Conservation (phyloP, 2,113 vertebrate genomes). For the Brachyhypopomus occidentalis region DNA sequence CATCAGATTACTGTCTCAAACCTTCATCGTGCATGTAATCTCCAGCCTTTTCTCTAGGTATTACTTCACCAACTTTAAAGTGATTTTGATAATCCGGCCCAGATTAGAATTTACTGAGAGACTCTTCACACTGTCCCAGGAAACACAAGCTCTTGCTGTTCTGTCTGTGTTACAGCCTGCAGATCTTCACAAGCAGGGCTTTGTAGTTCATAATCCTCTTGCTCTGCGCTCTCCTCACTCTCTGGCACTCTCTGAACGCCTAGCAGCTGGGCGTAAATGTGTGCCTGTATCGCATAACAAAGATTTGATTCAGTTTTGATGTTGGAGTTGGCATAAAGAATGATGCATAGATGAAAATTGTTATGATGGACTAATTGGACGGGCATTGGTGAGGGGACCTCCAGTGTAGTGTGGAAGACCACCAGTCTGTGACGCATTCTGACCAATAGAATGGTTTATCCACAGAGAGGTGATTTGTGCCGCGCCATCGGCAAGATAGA, state of each 20-base stretch:
- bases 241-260: constrained; percentile 48
- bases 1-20: background rate
- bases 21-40: background rate
- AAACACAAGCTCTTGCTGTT: constrained; percentile 33
- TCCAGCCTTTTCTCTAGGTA: background rate
- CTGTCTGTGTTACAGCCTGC: constrained; percentile 20
- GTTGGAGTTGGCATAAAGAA: constrained; percentile 42
- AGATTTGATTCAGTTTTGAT: constrained; percentile 45
- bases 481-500: too few relatives aligned
- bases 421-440: background rate
- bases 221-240: constrained; percentile 26
- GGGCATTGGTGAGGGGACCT: constrained; percentile 12
- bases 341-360: constrained; percentile 27
- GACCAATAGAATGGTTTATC: background rate
- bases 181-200: constrained; percentile 42
- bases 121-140: constrained; percentile 4
- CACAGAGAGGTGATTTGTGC: background rate
- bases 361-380: constrained; percentile 48
- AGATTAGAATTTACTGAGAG: constrained; percentile 16
- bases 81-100: background rate
- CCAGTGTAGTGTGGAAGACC: constrained; percentile 25
- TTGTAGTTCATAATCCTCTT: constrained; percentile 45
- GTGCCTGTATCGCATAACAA: constrained; percentile 36
- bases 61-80: background rate
- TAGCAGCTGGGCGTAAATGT: constrained; percentile 47